Conservation (phyloP, 2,113 vertebrate genomes). For the Aldabrachelys gigantea region DNA sequence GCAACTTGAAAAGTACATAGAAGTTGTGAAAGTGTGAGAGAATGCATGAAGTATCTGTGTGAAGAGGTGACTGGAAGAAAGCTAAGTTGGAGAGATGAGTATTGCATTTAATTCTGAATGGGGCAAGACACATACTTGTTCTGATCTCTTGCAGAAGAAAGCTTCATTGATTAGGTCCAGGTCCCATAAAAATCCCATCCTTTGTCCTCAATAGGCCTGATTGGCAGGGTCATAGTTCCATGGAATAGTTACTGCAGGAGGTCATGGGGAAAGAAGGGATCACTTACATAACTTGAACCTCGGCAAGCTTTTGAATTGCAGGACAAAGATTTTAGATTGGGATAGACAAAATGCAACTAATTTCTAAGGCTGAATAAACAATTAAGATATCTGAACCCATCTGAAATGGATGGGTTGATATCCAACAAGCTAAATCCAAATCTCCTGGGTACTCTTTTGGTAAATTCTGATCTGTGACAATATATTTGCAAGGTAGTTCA, state of each 20-base stretch:
- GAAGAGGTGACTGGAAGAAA: neutral
- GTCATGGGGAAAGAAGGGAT: neutral
- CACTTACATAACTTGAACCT: neutral
- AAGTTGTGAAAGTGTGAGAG: neutral
- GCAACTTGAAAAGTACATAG: accelerated
- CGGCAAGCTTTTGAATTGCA: neutral
- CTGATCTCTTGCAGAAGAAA: neutral
- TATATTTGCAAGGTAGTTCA: neutral
- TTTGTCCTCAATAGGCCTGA: neutral
- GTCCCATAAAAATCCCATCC: neutral
- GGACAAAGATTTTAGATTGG: neutral
- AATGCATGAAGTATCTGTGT: neutral
- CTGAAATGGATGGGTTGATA: neutral
- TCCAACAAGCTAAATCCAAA: neutral
- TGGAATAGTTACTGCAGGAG: neutral
- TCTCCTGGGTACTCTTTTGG: neutral
- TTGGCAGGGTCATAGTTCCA: accelerated
- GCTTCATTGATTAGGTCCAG: neutral
- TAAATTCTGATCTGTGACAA: accelerated
- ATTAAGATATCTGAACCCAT: neutral
- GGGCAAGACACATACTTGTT: neutral
- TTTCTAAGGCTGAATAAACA: neutral
- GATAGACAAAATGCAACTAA: neutral
- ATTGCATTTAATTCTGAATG: neutral
- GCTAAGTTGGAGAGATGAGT: neutral